phyloP scores from a whole-genome alignment of 2,888 invertebrate genomes.

The Osmoderma eremita region DNA sequence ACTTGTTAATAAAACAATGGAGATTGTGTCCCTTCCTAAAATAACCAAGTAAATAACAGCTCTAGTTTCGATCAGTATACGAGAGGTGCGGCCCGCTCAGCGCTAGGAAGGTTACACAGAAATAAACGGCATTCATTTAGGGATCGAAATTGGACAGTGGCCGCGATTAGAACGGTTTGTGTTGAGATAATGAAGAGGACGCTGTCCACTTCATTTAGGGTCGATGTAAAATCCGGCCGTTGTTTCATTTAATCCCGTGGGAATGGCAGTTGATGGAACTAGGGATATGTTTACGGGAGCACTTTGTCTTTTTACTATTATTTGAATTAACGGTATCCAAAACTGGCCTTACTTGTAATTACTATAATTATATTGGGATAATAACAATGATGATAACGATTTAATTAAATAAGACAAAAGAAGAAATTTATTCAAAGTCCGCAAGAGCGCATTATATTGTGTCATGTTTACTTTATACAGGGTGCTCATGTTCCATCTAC shows the following conservation, averaged over 20 bases:
- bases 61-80: slow-evolving; percentile 52
- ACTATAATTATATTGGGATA: too few species aligned
- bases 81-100: slow-evolving; percentile 40
- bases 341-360: too few species aligned
- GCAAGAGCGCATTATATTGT: too few species aligned
- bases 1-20: slow-evolving; percentile 59
- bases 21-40: slow-evolving; percentile 56
- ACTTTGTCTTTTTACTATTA: slow-evolving; percentile 7
- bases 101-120: slow-evolving; percentile 15
- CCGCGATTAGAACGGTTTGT: slow-evolving; percentile 53
- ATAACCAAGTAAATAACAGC: slow-evolving; percentile 58
- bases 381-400: too few species aligned
- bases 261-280: slow-evolving; percentile 32
- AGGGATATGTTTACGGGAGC: slow-evolving; percentile 16
- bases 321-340: background rate
- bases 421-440: too few species aligned
- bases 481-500: too few species aligned
- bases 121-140: slow-evolving; percentile 37
- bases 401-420: too few species aligned
- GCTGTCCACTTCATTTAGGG: slow-evolving; percentile 61
- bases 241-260: slow-evolving; percentile 51
- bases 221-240: slow-evolving; percentile 57
- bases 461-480: too few species aligned
- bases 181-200: slow-evolving; percentile 62
- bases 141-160: slow-evolving; percentile 37